phyloP scores from a whole-genome alignment of 2,797 vertebrate species.

The Acrossocheilus wenchowensis region DNA sequence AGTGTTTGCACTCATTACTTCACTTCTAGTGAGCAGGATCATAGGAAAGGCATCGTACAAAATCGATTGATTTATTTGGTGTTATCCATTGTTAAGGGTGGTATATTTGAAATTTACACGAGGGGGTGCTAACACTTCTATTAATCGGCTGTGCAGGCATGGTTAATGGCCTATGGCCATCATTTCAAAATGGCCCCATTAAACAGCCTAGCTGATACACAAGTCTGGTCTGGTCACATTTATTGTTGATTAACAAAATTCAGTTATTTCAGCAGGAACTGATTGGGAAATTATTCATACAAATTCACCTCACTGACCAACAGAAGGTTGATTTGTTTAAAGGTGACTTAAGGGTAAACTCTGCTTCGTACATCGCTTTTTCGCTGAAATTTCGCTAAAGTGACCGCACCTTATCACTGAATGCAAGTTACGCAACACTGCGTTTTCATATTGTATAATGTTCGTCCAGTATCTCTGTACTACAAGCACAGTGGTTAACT shows the following conservation, averaged over 20 bases:
- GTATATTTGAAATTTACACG: not conserved
- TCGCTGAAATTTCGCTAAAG: not conserved
- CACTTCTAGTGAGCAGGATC: not conserved
- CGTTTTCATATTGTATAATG: not conserved
- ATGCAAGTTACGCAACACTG: not conserved
- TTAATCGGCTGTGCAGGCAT: not conserved
- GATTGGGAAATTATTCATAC: not conserved
- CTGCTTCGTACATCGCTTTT: not conserved
- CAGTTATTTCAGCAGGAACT: not conserved
- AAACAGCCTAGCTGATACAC: not conserved
- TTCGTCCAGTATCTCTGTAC: not conserved
- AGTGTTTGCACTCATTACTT: slow-evolving; percentile 1
- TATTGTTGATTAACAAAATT: not conserved
- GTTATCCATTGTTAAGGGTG: not conserved
- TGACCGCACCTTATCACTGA: not conserved
- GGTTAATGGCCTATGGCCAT: not conserved
- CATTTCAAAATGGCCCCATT: not conserved
- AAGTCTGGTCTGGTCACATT: not conserved
- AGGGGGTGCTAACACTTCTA: not conserved
- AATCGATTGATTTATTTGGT: not conserved
- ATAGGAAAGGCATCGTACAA: not conserved
- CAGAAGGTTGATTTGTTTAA: not conserved
- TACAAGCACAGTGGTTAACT: slow-evolving; percentile 16
- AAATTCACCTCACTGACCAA: not conserved
- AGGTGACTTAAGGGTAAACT: not conserved